These are phyloP conservation scores for Diplolepis rosae DNA, from an alignment of 2,888 invertebrate species.

Conservation along the genomic window DNA sequence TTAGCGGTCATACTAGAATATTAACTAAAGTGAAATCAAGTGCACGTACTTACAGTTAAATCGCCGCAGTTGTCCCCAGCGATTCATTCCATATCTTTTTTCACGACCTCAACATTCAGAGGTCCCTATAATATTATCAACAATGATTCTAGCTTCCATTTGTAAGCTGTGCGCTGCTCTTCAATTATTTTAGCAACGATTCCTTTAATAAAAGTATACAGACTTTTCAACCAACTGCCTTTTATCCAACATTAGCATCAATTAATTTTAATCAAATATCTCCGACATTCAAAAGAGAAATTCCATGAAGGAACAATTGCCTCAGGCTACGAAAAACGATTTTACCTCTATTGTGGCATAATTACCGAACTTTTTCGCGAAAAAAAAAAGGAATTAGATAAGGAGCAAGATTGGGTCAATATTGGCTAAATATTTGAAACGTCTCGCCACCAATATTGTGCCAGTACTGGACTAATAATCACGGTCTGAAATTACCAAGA, in stretches of 20 bases:
- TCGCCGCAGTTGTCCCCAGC: conserved; percentile 10
- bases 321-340: background rate
- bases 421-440: no score
- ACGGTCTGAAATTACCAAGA: no score
- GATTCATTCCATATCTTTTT: conserved; percentile 16
- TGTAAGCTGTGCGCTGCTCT: background rate
- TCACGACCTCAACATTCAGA: conserved; percentile 3
- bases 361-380: no score
- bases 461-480: no score
- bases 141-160: background rate
- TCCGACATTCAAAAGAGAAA: conserved; percentile 1
- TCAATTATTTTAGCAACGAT: background rate
- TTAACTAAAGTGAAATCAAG: conserved; percentile 10
- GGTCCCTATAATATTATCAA: background rate
- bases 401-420: no score
- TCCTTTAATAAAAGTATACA: background rate
- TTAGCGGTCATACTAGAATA: conserved; percentile 16
- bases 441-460: no score
- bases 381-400: no score
- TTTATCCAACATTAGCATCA: background rate
- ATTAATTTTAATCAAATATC: conserved; percentile 3
- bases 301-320: conserved; percentile 10
- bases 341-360: background rate
- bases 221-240: background rate
- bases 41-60: background rate